Evolutionary conservation across 1,140 invertebrate genomes (phyloP), one percentile per base, ranked within the genome.

Genomic region (Heterodera schachtii): DNA sequence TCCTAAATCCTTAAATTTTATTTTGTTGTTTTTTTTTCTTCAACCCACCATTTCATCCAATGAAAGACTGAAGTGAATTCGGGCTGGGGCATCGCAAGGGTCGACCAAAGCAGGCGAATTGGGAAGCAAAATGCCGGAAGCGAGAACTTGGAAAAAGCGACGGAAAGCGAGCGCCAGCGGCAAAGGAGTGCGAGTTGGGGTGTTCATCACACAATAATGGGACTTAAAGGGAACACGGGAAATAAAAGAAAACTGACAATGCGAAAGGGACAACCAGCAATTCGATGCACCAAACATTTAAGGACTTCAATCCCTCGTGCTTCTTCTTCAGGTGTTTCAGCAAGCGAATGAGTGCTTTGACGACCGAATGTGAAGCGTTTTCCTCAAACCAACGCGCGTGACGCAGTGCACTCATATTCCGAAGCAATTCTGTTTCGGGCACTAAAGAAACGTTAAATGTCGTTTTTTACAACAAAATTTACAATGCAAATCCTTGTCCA

Each of bases 311-410:
- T 4, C 96, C 95, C 84, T 95, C 93, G 91, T 96, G 97, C 77
- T 96, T 92, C 70, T 93, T 93, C 85, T 94, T 93, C 82, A 99
- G 92, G 91, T 98, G 96, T 85, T 95, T 93, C 2, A 98, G 91
- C 31, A 98, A 92, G 16, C 97, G 93, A 84, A 98, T 97, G 0
- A 99, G 91, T 16, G 96, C 95, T 92, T 98, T 98, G 74, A 98
- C 96, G 49, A 95, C 95, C 4, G 96, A 97, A 91, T 98, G 96
- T 90, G 95, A 95, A 7, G 95, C 96, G 91, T 97, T 97, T 91
- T 98, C 96, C 90, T 99, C 97, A 91, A 98, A 98, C 96, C 97
- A 98, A 4, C 96, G 93, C 57, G 95, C 92, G 90, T 98, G 96
- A 79, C 96, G 92, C 70, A 98, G 96, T 1, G 96, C 95, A 3